phyloP scores from a whole-genome alignment of 2,888 invertebrate species.

The Pyrocoelia pectoralis region DNA sequence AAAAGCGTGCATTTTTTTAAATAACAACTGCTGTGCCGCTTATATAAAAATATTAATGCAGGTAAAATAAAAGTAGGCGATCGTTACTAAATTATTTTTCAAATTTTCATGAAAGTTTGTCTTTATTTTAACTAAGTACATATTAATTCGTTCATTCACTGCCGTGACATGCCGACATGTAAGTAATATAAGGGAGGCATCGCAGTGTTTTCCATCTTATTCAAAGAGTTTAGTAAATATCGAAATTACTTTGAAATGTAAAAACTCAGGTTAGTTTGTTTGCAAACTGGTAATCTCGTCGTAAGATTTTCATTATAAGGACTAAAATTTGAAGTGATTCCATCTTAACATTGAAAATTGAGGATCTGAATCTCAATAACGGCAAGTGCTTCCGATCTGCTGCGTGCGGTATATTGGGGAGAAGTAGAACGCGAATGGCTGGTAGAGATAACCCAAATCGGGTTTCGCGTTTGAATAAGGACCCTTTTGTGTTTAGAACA shows the following conservation, averaged over 20 bases:
- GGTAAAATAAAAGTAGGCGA: too few relatives aligned
- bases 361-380: conserved; percentile 39
- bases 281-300: conserved; percentile 24
- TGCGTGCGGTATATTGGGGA: conserved; percentile 36
- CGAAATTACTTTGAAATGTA: background rate
- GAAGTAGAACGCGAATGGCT: conserved; percentile 36
- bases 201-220: too few relatives aligned
- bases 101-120: too few relatives aligned
- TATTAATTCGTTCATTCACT: too few relatives aligned
- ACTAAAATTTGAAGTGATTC: conserved; percentile 32
- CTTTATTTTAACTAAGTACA: too few relatives aligned
- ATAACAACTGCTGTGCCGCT: too few relatives aligned
- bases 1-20: too few relatives aligned
- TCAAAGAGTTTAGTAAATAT: too few relatives aligned
- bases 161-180: too few relatives aligned
- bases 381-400: conserved; percentile 41
- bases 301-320: conserved; percentile 30
- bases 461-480: conserved; percentile 57
- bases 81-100: too few relatives aligned
- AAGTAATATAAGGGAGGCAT: too few relatives aligned
- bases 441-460: conserved; percentile 56
- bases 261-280: conserved; percentile 22
- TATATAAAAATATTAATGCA: too few relatives aligned
- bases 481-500: conserved; percentile 54
- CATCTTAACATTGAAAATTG: conserved; percentile 39